phyloP scores from a whole-genome alignment of 1,140 invertebrate species.

The Drosophila micromelanica region DNA sequence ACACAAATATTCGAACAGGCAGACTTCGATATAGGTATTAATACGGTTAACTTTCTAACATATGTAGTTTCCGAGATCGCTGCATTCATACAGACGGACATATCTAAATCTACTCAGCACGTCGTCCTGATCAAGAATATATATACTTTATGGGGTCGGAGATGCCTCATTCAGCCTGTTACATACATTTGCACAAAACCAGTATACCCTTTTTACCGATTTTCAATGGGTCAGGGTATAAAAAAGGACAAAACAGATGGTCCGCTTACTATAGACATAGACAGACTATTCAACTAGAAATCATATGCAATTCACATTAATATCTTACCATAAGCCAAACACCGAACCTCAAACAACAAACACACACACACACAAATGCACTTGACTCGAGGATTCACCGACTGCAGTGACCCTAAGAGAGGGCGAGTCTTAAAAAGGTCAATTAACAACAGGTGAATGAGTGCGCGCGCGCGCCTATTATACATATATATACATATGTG shows the following conservation, averaged over 20 bases:
- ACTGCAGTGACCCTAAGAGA: conserved; percentile 47
- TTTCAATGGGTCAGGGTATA: too few species aligned
- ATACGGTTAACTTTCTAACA: too few species aligned
- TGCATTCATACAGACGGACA: too few species aligned
- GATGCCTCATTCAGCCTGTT: too few species aligned
- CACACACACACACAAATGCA: neutral
- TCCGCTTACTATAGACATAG: neutral
- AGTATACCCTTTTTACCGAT: too few species aligned
- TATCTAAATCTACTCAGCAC: too few species aligned
- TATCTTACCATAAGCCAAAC: conserved; percentile 1
- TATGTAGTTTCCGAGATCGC: too few species aligned
- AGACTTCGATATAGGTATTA: too few species aligned
- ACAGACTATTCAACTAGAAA: neutral
- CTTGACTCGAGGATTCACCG: conserved; percentile 9
- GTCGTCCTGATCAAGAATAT: too few species aligned
- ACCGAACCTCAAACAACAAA: neutral
- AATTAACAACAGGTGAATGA: conserved; percentile 79
- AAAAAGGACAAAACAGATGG: neutral
- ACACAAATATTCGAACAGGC: too few species aligned
- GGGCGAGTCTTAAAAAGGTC: conserved; percentile 58
- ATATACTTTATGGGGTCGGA: too few species aligned
- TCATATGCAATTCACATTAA: neutral
- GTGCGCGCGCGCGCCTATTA: conserved; percentile 35
- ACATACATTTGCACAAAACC: too few species aligned
- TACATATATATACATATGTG: neutral